phyloP scores from a whole-genome alignment of 2,113 vertebrate genomes.

The Planiliza haematocheilus region DNA sequence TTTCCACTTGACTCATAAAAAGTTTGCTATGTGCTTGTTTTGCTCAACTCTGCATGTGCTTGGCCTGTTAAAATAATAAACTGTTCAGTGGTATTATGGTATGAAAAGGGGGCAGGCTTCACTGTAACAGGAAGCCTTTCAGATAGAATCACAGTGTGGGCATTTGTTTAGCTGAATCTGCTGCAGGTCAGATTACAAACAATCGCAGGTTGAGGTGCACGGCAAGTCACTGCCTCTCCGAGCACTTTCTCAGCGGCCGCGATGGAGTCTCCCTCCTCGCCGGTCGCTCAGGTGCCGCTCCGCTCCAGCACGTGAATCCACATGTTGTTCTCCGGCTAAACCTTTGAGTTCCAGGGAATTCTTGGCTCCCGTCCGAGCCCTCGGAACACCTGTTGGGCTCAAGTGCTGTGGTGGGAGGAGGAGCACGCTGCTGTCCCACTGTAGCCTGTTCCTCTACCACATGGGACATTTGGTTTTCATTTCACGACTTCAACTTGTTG shows the following conservation, averaged over 20 bases:
- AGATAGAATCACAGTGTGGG: slow-evolving; percentile 56
- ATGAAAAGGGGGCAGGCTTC: slow-evolving; percentile 42
- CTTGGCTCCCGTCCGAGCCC: slow-evolving; percentile 55
- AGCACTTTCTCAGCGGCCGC: not conserved
- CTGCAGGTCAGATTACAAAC: slow-evolving; percentile 45
- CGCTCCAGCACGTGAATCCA: slow-evolving; percentile 49
- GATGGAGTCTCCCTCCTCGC: slow-evolving; percentile 2
- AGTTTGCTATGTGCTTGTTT: slow-evolving; percentile 80
- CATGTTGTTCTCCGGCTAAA: slow-evolving; percentile 49
- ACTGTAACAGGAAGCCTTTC: slow-evolving; percentile 69
- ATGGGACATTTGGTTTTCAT: slow-evolving; percentile 85
- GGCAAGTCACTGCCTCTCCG: slow-evolving; percentile 15
- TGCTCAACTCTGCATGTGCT: slow-evolving; percentile 72
- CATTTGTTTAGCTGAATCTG: slow-evolving; percentile 36
- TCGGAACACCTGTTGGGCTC: slow-evolving; percentile 79
- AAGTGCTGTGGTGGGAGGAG: slow-evolving; percentile 43
- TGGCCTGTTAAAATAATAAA: slow-evolving; percentile 79
- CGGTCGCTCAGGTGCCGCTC: slow-evolving; percentile 56
- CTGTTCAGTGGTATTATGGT: slow-evolving; percentile 61
- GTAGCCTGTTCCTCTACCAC: slow-evolving; percentile 61
- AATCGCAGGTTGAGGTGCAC: slow-evolving; percentile 1
- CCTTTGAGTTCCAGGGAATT: slow-evolving; percentile 57
- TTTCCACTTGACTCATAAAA: slow-evolving; percentile 84
- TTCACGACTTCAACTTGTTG: slow-evolving; percentile 82
- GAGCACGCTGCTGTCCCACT: slow-evolving; percentile 58